Conservation (phyloP, 1,140 invertebrate genomes). For the Pinna nobilis region DNA sequence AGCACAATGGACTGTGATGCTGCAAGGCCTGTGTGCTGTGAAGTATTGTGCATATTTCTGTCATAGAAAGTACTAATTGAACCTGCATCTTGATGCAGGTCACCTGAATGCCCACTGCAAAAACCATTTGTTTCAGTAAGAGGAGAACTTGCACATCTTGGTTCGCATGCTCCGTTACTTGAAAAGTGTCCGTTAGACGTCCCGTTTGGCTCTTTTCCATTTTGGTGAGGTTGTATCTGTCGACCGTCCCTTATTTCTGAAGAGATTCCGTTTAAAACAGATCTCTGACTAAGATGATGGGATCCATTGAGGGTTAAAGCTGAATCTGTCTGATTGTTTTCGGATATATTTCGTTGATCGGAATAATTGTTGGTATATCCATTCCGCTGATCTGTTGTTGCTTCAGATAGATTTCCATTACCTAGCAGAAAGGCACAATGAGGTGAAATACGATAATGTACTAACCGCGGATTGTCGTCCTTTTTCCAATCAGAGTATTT, state of each 20-base stretch:
- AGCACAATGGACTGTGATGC: too few relatives aligned
- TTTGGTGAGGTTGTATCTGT: too few relatives aligned
- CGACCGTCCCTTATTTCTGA: too few relatives aligned
- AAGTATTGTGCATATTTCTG: background rate
- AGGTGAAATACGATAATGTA: slow-evolving; percentile 34
- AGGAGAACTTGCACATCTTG: too few relatives aligned
- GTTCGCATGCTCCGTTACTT: too few relatives aligned
- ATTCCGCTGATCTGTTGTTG: background rate
- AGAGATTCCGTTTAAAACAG: too few relatives aligned
- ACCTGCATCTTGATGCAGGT: too few relatives aligned
- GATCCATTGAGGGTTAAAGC: background rate
- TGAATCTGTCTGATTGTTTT: background rate
- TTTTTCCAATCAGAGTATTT: slow-evolving; percentile 19
- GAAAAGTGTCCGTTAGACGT: too few relatives aligned
- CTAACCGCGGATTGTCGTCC: slow-evolving; percentile 22
- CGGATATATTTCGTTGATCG: background rate
- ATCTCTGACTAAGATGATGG: background rate
- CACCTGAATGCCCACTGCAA: too few relatives aligned
- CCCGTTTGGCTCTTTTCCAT: too few relatives aligned
- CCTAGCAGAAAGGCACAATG: slow-evolving; percentile 12
- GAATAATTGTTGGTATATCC: background rate
- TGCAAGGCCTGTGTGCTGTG: background rate
- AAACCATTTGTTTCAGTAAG: too few relatives aligned
- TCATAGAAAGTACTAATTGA: too few relatives aligned
- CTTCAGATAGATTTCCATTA: background rate